Base-by-base conservation (phyloP, 2,113 vertebrate genomes). In the Diphyllodes magnificus region DNA sequence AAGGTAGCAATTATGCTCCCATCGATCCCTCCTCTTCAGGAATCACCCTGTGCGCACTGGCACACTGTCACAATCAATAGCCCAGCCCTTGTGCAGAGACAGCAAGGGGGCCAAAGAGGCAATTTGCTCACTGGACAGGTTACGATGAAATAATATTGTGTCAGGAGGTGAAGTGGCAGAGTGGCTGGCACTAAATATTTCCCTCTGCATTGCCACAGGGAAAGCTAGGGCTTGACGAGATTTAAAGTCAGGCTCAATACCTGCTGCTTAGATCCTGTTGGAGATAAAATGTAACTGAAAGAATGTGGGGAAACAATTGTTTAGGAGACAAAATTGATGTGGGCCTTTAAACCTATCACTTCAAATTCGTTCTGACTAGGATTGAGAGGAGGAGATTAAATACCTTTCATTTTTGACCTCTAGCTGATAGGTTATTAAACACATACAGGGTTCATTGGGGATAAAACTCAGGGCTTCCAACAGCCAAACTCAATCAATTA, bases 111-210 rank as follows among this genome's bases (percentile, higher is more conserved):
- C 65, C 88, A 93, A 86, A 84, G 69, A 94, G 79, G 79, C 79
- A 70, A 93, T 95, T 84, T 95, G 50, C 79, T 97, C 93, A 76
- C 88, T 91, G 95, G 92, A 82, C 79, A 69, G 90, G 81, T 91
- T 97, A 64, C 31, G 1, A 89, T 91, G 93, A 96, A 96, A 95
- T 95, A 97, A 96, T 94, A 86, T 66, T 94, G 79, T 94, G 95
- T 95, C 86, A 93, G 72, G 63, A 93, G 75, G 86, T 93, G 93
- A 96, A 91, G 91, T 13, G 20, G 75, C 90, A 83, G 86, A 89
- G 82, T 6, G 10, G 44, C 71, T 79, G 78, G 88, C 86, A 79
- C 65, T 94, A 82, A 90, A 88, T 76, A 86, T 82, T 95, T 92
- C 69, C 50, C 51, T 83, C 72, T 69, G 50, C 76, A 71, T 66